Percentiles rank a stretch among this genome's conserved stretches.
phyloP scores from a whole-genome alignment of 2,113 vertebrate genomes.

The Limnothrissa miodon region DNA sequence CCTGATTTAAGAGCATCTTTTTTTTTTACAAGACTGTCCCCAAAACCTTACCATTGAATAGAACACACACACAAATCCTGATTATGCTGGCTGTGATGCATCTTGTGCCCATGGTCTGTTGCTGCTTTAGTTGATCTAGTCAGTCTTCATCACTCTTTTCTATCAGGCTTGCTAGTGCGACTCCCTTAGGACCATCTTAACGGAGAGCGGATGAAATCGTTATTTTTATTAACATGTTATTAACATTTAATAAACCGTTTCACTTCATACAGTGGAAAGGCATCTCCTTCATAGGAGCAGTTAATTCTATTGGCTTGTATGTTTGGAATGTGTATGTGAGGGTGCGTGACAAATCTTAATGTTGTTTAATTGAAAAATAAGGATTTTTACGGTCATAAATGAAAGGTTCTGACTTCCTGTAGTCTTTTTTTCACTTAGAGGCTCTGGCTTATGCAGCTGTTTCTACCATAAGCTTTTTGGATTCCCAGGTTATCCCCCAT shows the following conservation, averaged over 20 bases:
- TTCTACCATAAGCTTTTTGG: conserved; percentile 50
- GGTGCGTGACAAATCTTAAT: background rate
- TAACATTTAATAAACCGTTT: background rate
- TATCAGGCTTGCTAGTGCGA: too few species aligned
- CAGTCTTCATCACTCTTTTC: background rate
- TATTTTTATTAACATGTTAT: conserved; percentile 11
- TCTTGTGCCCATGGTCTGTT: background rate
- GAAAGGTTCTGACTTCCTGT: conserved; percentile 52
- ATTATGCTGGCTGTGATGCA: background rate
- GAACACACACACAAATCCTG: background rate
- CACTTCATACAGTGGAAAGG: background rate
- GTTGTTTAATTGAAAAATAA: background rate
- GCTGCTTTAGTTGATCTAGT: background rate
- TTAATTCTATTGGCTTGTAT: background rate
- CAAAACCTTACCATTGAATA: background rate
- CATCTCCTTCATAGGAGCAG: background rate
- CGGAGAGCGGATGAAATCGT: background rate
- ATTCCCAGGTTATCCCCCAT: conserved; percentile 51
- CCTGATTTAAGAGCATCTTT: too few species aligned
- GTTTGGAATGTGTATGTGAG: background rate
- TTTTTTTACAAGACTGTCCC: background rate
- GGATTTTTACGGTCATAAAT: conserved; percentile 55
- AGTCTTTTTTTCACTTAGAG: conserved; percentile 40
- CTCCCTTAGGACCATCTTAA: background rate
- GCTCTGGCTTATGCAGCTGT: conserved; percentile 59